Conservation (phyloP, 2,797 vertebrate genomes). For the Eulemur coronatus region DNA sequence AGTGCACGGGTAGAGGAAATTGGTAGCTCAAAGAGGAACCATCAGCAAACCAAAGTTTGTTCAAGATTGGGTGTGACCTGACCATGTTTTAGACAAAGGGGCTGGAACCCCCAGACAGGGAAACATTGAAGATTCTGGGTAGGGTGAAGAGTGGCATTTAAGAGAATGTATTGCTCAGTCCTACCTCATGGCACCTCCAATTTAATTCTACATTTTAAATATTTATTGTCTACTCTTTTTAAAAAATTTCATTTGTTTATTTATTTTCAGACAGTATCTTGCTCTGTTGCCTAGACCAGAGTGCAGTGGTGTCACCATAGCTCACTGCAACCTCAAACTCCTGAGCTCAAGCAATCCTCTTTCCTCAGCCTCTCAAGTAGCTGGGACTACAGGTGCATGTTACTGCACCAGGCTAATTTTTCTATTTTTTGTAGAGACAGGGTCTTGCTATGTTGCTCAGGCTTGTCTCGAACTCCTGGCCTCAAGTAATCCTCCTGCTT, state of each 20-base stretch:
- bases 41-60: not conserved
- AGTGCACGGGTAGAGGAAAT: not conserved
- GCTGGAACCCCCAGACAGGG: not conserved
- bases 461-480: not conserved
- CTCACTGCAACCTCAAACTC: not conserved
- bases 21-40: not conserved
- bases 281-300: not conserved
- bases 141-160: not conserved
- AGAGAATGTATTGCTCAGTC: not conserved
- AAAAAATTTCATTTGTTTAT: too few relatives aligned
- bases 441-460: not conserved
- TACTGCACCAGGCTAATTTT: not conserved
- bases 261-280: not conserved
- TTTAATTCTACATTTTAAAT: not conserved
- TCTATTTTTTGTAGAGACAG: too few relatives aligned
- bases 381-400: not conserved
- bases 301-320: not conserved
- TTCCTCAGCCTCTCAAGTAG: not conserved
- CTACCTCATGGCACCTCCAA: not conserved
- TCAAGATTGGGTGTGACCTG: not conserved
- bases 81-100: not conserved
- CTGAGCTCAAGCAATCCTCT: not conserved
- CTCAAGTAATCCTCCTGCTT: not conserved
- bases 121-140: not conserved
- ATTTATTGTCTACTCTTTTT: not conserved